phyloP scores from a whole-genome alignment of 2,888 invertebrate genomes.

The Seira sanloemensis region DNA sequence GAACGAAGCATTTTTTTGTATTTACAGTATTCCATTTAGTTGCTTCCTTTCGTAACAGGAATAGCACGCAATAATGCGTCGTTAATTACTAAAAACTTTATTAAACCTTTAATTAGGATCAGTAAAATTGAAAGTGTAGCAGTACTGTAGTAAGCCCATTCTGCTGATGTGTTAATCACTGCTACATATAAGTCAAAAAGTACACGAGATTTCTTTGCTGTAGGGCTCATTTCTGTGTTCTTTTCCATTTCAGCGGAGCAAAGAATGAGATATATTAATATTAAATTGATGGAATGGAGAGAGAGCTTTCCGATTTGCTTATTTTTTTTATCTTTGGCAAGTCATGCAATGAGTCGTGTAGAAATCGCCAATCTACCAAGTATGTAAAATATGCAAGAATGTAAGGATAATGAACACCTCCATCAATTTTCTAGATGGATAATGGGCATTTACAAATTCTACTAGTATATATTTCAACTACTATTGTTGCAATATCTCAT shows the following conservation, averaged over 20 bases:
- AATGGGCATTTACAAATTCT: constrained; percentile 14
- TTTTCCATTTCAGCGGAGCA: constrained; percentile 20
- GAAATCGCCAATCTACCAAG: constrained; percentile 7
- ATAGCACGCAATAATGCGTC: no score
- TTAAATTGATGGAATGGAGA: constrained; percentile 3
- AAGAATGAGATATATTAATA: neutral
- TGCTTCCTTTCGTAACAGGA: neutral
- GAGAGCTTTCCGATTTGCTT: constrained; percentile 5
- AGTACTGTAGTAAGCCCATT: no score
- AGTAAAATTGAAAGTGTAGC: no score
- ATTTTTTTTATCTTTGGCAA: neutral
- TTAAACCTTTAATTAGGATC: constrained; percentile 5
- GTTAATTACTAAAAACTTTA: constrained; percentile 1
- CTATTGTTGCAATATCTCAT: neutral
- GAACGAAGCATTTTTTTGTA: neutral
- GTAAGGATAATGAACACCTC: neutral
- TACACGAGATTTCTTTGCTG: neutral
- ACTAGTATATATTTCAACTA: neutral
- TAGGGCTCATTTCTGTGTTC: constrained; percentile 9
- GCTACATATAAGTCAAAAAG: neutral
- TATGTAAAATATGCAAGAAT: neutral
- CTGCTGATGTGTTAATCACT: neutral
- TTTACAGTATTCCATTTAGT: neutral
- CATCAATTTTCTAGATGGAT: constrained; percentile 5
- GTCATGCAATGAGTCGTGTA: constrained; percentile 14